A percentile compares a stretch with the other conserved stretches of the same genome.
These are phyloP conservation scores for Aphelocoma coerulescens DNA, from an alignment of 2,113 vertebrate species.

Conservation along the genomic window DNA sequence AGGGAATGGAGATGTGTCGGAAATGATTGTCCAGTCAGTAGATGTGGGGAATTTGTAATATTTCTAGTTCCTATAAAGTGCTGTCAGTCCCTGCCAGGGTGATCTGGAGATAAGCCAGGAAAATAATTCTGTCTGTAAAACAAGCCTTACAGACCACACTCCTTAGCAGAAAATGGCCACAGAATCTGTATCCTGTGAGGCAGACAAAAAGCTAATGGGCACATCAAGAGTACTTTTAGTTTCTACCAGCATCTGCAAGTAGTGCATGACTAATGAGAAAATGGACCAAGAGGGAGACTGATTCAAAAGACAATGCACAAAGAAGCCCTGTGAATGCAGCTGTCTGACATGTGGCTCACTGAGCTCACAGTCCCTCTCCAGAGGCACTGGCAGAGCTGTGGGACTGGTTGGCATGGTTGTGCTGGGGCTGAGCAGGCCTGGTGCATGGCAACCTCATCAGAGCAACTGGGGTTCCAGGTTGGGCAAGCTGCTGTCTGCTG, in stretches of 20 bases:
- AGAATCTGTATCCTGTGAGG: not conserved
- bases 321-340: not conserved
- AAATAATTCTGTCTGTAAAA: not conserved
- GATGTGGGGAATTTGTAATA: not conserved
- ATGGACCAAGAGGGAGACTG: not conserved
- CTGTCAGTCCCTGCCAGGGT: not conserved
- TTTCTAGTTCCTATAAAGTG: not conserved
- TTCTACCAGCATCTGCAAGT: not conserved
- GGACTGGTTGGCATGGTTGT: not conserved
- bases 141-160: not conserved
- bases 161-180: not conserved
- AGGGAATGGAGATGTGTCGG: not conserved
- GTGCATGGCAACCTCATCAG: not conserved
- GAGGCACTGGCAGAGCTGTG: not conserved
- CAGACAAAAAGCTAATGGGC: not conserved
- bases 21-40: not conserved
- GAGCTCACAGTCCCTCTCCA: not conserved
- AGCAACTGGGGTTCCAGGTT: not conserved
- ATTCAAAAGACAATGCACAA: not conserved
- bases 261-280: not conserved
- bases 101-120: not conserved
- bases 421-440: not conserved
- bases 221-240: not conserved
- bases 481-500: not conserved
- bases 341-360: not conserved